Conservation (phyloP, 2,113 vertebrate genomes). For the Toxostoma redivivum region DNA sequence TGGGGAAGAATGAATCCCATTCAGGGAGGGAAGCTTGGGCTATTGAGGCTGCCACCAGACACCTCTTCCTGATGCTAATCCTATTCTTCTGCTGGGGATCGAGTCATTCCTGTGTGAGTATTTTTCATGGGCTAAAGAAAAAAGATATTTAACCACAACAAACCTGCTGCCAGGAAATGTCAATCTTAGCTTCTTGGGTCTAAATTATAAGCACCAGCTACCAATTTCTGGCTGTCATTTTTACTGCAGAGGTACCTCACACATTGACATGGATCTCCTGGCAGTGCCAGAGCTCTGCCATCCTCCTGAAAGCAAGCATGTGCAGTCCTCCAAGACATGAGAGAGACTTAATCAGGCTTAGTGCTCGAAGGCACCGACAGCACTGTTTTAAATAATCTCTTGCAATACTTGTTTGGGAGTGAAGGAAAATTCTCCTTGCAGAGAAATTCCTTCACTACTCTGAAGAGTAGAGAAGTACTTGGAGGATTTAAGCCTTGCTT, state of each 20-base stretch:
- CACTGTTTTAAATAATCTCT: not conserved
- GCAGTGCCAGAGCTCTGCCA: not conserved
- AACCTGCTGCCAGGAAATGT: constrained; percentile 36
- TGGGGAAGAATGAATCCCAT: constrained; percentile 25
- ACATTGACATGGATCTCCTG: not conserved
- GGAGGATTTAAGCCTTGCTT: not conserved
- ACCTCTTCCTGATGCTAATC: constrained; percentile 47
- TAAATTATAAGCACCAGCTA: not conserved
- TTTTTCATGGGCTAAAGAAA: constrained; percentile 44
- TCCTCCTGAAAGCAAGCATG: not conserved
- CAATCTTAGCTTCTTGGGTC: constrained; percentile 9
- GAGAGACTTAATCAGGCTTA: constrained; percentile 5
- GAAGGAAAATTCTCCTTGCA: not conserved
- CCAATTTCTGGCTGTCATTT: not conserved
- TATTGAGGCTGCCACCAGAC: constrained; percentile 4
- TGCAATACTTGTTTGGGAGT: not conserved
- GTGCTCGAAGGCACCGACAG: not conserved
- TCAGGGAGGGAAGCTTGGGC: not conserved
- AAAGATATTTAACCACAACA: constrained; percentile 50
- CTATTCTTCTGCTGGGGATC: constrained; percentile 47
- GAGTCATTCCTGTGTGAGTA: constrained; percentile 19
- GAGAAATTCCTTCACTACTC: not conserved
- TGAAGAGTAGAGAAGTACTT: not conserved
- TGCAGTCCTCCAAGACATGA: not conserved
- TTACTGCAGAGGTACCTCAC: not conserved